Base-by-base conservation (phyloP, 2,888 invertebrate genomes). In the Theretra japonica region DNA sequence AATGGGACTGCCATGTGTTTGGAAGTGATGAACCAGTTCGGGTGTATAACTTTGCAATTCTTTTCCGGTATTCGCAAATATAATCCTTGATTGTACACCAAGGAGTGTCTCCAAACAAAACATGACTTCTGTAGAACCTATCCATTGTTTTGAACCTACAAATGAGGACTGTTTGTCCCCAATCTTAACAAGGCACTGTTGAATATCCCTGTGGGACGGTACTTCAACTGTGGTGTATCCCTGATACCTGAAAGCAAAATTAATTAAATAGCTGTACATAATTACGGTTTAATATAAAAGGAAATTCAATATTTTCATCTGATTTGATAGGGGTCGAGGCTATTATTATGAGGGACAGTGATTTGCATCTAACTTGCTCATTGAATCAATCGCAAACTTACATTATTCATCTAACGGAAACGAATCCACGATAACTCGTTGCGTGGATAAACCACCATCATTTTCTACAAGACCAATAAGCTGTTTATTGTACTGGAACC, bases 71-170 rank as follows among this genome's bases (percentile, higher is more conserved):
- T 96, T 96, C 0, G 98, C 98, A 83, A 97, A 97, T 75, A 99
- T 94, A 77, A 99, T 98, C 88, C 97, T 97, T 0, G 96, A 96
- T 69, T 96, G 96, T 0, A 98, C 95, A 68, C 96, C 96, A 8
- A 98, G 91, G 73, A 98, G 93, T 50, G 97, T 96, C 85, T 98
- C 97, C 75, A 99, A 92, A 75, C 98, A 98, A 94, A 97, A 99
- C 90, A 97, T 97, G 19, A 99, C 98, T 95, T 99, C 99, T 5
- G 98, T 98, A 0, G 99, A 99, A 8, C 99, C 99, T 86, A 99
- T 99, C 99, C 99, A 99, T 86, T 99, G 97, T 73, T 96, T 96
- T 0, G 99, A 98, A 28, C 98, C 98, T 68, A 99, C 93, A 92
- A 99, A 99, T 69, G 95, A 95, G 0, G 96, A 87, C 1, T 97